Evolutionary conservation across 2,797 vertebrate genomes (phyloP).

Genomic region (Coilia nasus): DNA sequence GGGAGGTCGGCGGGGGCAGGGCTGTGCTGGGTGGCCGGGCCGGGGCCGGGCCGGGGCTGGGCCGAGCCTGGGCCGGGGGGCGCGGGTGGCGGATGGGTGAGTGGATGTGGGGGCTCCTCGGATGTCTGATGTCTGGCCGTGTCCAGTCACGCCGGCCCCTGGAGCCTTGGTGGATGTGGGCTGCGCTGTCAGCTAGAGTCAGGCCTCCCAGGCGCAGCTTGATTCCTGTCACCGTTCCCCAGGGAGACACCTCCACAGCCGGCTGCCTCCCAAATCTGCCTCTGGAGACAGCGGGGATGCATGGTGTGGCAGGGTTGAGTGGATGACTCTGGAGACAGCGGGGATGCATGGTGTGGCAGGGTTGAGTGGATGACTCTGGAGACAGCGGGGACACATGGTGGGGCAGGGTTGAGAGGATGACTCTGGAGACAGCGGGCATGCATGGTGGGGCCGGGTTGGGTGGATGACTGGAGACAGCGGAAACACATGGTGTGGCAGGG

Average conservation of each 20-base stretch:
- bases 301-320: constrained; percentile 29
- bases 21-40: background rate
- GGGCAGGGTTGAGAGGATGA: too few species aligned
- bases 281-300: constrained; percentile 44
- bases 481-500: too few species aligned
- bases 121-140: background rate
- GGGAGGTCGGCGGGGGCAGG: background rate
- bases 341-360: constrained; percentile 35
- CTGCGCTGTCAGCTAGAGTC: constrained; percentile 64
- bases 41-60: background rate
- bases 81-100: background rate
- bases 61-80: background rate
- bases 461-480: too few species aligned
- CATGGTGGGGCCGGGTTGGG: constrained; percentile 17
- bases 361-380: constrained; percentile 43
- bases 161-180: constrained; percentile 49
- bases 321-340: constrained; percentile 34
- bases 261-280: constrained; percentile 51
- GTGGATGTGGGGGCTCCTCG: too few species aligned
- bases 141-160: background rate
- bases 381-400: constrained; percentile 39
- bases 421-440: constrained; percentile 34
- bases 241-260: constrained; percentile 54
- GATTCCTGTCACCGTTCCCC: constrained; percentile 62
- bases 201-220: constrained; percentile 55